Percentiles rank a stretch among this genome's conserved stretches.
Evolutionary conservation across 2,888 invertebrate genomes (phyloP).

Genomic region (Ditula angustiorana): DNA sequence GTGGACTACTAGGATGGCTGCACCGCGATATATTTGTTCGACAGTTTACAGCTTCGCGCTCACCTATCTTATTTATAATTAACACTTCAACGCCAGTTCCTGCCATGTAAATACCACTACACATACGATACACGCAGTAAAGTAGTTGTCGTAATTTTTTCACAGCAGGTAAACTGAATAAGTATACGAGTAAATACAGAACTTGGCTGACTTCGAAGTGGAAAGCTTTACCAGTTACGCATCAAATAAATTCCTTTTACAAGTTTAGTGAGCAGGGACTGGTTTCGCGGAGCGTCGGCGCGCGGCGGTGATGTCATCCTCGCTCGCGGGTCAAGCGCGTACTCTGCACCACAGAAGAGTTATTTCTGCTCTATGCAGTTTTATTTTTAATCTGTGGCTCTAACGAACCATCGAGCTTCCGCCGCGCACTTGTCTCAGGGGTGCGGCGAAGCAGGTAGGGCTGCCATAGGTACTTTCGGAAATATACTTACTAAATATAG

Average conservation of each 20-base stretch:
- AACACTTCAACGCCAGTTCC: neutral
- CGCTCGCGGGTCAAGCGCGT: conserved; percentile 67
- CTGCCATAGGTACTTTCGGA: conserved; percentile 58
- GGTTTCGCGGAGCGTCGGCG: neutral
- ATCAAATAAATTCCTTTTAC: neutral
- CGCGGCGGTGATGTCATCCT: conserved; percentile 46
- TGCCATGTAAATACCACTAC: neutral
- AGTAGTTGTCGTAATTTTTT: no score
- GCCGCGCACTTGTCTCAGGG: conserved; percentile 70
- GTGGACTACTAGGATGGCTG: neutral
- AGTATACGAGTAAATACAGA: no score
- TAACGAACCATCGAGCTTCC: conserved; percentile 75
- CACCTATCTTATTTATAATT: neutral
- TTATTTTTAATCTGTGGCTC: conserved; percentile 81
- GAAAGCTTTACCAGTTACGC: no score
- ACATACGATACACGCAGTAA: neutral
- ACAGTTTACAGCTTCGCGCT: neutral
- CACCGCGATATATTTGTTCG: neutral
- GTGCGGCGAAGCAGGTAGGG: conserved; percentile 56
- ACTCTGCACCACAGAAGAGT: conserved; percentile 63
- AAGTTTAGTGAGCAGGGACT: neutral
- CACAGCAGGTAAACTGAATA: neutral
- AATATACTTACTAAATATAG: neutral
- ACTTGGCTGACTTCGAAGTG: no score
- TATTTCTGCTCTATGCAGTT: conserved; percentile 75